A percentile compares a stretch with the other conserved stretches of the same genome.
Evolutionary conservation across 2,797 vertebrate genomes (phyloP).

Genomic region (Thripadectes ignobilis): DNA sequence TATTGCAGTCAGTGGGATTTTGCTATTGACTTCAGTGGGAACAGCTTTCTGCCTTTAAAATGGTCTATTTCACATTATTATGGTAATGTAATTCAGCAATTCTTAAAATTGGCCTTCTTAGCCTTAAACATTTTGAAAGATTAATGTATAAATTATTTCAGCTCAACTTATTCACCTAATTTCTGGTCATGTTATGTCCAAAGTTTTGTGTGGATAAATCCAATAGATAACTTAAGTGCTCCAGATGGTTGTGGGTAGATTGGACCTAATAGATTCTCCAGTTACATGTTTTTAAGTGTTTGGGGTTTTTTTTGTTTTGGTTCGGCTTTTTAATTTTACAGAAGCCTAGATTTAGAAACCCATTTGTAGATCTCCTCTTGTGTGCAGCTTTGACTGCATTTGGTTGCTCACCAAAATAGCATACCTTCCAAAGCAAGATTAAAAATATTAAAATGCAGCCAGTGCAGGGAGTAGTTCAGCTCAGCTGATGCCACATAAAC

Average conservation of each 20-base stretch:
- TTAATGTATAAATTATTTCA: constrained; percentile 2
- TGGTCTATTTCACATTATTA: constrained; percentile 40
- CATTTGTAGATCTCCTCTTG: constrained; percentile 46
- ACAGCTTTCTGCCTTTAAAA: constrained; percentile 11
- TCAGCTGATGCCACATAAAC: constrained; percentile 1
- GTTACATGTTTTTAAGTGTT: constrained; percentile 3
- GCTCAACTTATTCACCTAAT: constrained; percentile 20
- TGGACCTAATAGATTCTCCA: constrained; percentile 54
- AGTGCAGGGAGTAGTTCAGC: constrained; percentile 4
- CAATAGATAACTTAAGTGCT: constrained; percentile 15
- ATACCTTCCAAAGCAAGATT: constrained; percentile 27
- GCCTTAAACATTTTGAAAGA: constrained; percentile 33
- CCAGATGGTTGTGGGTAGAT: constrained; percentile 55
- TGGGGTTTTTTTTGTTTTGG: neutral
- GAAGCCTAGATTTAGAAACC: constrained; percentile 49
- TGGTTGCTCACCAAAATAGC: constrained; percentile 59
- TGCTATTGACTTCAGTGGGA: constrained; percentile 12
- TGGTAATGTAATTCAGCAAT: neutral
- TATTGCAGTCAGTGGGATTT: constrained; percentile 32
- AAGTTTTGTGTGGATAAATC: constrained; percentile 54
- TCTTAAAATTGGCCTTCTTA: constrained; percentile 36
- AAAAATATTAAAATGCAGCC: constrained; percentile 59
- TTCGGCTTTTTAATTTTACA: constrained; percentile 34
- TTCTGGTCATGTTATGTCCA: constrained; percentile 22
- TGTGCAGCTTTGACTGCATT: constrained; percentile 35